A percentile compares a stretch with the other conserved stretches of the same genome.
Conservation (phyloP, 2,797 vertebrate genomes). For the Lutjanus argentimaculatus region DNA sequence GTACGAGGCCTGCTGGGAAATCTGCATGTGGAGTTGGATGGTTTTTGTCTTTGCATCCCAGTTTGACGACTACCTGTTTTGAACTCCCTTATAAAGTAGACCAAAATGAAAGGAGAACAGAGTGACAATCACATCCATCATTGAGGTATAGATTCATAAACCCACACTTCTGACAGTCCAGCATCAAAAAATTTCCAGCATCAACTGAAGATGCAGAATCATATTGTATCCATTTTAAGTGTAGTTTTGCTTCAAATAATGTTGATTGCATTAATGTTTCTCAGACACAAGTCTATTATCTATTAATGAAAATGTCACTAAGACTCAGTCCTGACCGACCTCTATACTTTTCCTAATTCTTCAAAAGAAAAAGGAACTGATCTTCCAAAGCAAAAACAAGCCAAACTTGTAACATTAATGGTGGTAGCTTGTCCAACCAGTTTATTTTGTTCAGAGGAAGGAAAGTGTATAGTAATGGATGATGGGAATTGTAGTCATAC, state of each 20-base stretch:
- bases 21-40: conserved; percentile 59
- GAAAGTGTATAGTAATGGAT: not conserved
- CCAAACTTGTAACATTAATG: not conserved
- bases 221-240: not conserved
- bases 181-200: not conserved
- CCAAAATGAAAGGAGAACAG: conserved; percentile 39
- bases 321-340: too few relatives aligned
- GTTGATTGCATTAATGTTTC: too few relatives aligned
- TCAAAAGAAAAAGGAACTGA: not conserved
- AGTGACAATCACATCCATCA: conserved; percentile 14
- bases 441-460: not conserved
- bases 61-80: conserved; percentile 54
- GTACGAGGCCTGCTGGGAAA: conserved; percentile 75
- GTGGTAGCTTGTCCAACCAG: not conserved
- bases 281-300: not conserved
- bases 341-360: not conserved
- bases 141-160: conserved; percentile 19
- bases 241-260: not conserved
- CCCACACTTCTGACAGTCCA: not conserved
- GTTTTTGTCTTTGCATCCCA: conserved; percentile 56
- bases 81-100: conserved; percentile 31
- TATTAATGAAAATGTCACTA: not conserved
- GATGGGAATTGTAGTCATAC: not conserved
- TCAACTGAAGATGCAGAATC: not conserved
- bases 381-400: not conserved